Conservation (phyloP, 2,797 vertebrate species). For the Brachymystax lenok region DNA sequence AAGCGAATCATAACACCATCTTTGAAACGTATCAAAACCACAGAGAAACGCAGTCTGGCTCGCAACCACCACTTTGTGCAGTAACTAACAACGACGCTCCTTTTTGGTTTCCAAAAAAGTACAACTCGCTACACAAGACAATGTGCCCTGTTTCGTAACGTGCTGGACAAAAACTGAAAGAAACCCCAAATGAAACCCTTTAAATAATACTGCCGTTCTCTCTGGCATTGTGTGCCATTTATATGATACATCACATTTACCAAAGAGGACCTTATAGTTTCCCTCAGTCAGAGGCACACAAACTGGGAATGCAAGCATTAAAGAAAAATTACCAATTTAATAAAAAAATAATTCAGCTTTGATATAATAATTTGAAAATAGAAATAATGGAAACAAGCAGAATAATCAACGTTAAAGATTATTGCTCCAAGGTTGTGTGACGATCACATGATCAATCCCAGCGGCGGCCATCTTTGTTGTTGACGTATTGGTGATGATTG, state of each 20-base stretch:
- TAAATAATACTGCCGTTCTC: slow-evolving; percentile 35
- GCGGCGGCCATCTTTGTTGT: slow-evolving; percentile 68
- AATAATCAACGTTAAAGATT: slow-evolving; percentile 67
- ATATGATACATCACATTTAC: slow-evolving; percentile 30
- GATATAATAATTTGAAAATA: slow-evolving; percentile 39
- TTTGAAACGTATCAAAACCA: slow-evolving; percentile 47
- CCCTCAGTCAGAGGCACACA: slow-evolving; percentile 20
- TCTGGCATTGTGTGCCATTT: slow-evolving; percentile 23
- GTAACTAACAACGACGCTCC: slow-evolving; percentile 48
- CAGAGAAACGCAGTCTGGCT: slow-evolving; percentile 43
- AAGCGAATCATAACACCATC: slow-evolving; percentile 42
- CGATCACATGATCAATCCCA: slow-evolving; percentile 55
- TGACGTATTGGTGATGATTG: slow-evolving; percentile 80
- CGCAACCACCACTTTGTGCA: slow-evolving; percentile 42
- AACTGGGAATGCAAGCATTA: slow-evolving; percentile 34
- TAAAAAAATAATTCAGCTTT: slow-evolving; percentile 26
- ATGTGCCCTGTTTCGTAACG: slow-evolving; percentile 68
- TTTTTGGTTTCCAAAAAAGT: slow-evolving; percentile 53
- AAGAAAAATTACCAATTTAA: slow-evolving; percentile 32
- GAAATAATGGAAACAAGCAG: slow-evolving; percentile 32
- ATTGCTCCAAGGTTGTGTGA: slow-evolving; percentile 69
- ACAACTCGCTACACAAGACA: slow-evolving; percentile 66
- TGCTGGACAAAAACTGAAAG: slow-evolving; percentile 44
- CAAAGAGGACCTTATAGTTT: slow-evolving; percentile 21
- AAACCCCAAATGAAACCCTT: slow-evolving; percentile 33